phyloP scores from a whole-genome alignment of 1,140 invertebrate genomes.

The Diorhabda sublineata region DNA sequence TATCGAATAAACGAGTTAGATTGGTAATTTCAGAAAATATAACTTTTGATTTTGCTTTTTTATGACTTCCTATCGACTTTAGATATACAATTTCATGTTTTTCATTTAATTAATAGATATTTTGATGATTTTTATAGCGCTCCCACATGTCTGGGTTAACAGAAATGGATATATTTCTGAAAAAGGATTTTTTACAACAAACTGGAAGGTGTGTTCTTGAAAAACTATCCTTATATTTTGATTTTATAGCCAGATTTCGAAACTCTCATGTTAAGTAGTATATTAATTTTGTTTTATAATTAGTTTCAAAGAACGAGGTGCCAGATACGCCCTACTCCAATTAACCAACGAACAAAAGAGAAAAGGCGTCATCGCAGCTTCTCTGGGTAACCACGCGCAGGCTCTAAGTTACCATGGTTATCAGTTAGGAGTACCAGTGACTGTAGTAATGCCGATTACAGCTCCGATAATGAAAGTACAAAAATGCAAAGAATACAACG shows the following conservation, averaged over 20 bases:
- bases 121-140: slow-evolving; percentile 50
- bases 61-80: too few relatives aligned
- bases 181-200: slow-evolving; percentile 89
- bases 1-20: too few relatives aligned
- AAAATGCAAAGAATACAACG: slow-evolving; percentile 77
- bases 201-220: slow-evolving; percentile 71
- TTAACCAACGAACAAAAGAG: slow-evolving; percentile 67
- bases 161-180: slow-evolving; percentile 84
- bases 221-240: too few relatives aligned
- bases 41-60: too few relatives aligned
- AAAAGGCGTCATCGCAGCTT: slow-evolving; percentile 85
- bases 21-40: too few relatives aligned
- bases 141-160: slow-evolving; percentile 73
- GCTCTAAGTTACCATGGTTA: slow-evolving; percentile 85
- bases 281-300: too few relatives aligned
- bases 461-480: slow-evolving; percentile 93
- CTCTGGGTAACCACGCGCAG: slow-evolving; percentile 87
- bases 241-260: too few relatives aligned
- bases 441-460: slow-evolving; percentile 89
- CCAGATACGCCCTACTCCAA: slow-evolving; percentile 76
- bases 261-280: too few relatives aligned
- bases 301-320: slow-evolving; percentile 91
- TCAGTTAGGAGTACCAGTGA: slow-evolving; percentile 75
- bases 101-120: too few relatives aligned
- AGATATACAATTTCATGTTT: too few relatives aligned